Evolutionary conservation across 2,888 invertebrate genomes (phyloP), one percentile per base, ranked within the genome.

Genomic region (Conistra vaccinii): DNA sequence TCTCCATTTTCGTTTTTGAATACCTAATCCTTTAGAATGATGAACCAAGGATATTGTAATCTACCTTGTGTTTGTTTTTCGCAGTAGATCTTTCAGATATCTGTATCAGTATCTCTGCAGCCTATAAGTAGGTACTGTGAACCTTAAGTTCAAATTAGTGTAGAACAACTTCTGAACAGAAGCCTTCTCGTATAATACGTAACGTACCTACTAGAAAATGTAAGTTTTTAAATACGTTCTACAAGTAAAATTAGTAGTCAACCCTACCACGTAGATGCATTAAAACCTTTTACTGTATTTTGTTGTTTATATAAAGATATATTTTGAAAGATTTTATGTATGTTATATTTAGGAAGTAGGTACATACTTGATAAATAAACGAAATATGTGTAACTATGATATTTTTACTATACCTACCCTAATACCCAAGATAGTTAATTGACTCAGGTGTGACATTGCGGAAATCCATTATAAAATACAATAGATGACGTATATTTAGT

Each of bases 241-340:
- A 48, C 35, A 9, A 53, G 9, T 23, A 58, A 32, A 32, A 23
- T 51, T 42, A 29, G 42, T 61, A 62, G 63, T 39, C 63, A 74
- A 65, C 12, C n/a, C 17, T 55, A 60, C 17, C 14, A 26, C 14
- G 4, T 48, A 74, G 51, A 57, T 48, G n/a, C 53, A 73, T 79
- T 66, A 57, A 48, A 62, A 51, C 42, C 7, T 55, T 72, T 65
- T 42, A 48, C 20, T 69, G 60, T 70, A 73, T 78, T 70, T 77
- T 74, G 73, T 85, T 85, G 69, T 74, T 77, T 71, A 53, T 66
- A 66, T 66, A 72, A 68, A 69, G 12, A 69, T 73, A 69, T 53
- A 69, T 83, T 85, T 81, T 78, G 51, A 51, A 73, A 84, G 67
- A 76, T 68, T 84, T 85, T 80, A 78, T 84, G 79, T 78, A 81